These are phyloP conservation scores for Apostichopus californicus DNA, from an alignment of 35 echinoderm and acorn worm species.

Conservation along the genomic window DNA sequence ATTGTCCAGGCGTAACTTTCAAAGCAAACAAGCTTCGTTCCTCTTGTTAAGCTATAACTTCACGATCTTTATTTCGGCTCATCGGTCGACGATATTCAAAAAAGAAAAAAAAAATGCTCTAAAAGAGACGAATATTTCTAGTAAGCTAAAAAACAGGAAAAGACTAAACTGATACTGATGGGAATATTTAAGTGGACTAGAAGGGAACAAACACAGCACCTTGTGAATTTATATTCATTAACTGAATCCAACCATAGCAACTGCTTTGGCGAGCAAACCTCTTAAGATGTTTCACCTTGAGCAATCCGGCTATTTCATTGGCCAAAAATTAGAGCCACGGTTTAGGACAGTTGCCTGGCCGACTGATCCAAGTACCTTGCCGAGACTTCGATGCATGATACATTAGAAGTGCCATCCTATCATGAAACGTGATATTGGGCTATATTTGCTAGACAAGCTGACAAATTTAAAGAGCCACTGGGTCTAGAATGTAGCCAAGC, in stretches of 20 bases:
- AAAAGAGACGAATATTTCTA: neutral
- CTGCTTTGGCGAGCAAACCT: neutral
- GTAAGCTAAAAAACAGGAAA: neutral
- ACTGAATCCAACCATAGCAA: neutral
- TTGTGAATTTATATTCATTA: neutral
- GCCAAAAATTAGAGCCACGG: no score
- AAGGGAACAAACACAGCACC: no score
- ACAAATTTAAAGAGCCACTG: no score
- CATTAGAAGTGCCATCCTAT: neutral
- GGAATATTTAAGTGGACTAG: neutral
- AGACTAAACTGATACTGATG: neutral
- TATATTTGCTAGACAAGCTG: no score
- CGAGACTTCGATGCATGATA: neutral
- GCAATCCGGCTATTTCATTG: neutral
- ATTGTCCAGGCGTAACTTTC: neutral
- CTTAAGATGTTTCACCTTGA: neutral
- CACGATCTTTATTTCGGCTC: no score
- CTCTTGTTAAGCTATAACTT: no score
- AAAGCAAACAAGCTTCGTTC: neutral
- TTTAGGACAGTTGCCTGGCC: no score
- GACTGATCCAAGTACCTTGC: neutral
- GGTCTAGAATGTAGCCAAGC: no score
- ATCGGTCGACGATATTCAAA: neutral
- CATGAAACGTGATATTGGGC: neutral
- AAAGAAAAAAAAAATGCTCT: neutral